Conservation (phyloP, 2,888 invertebrate genomes). For the Sturmia bella region DNA sequence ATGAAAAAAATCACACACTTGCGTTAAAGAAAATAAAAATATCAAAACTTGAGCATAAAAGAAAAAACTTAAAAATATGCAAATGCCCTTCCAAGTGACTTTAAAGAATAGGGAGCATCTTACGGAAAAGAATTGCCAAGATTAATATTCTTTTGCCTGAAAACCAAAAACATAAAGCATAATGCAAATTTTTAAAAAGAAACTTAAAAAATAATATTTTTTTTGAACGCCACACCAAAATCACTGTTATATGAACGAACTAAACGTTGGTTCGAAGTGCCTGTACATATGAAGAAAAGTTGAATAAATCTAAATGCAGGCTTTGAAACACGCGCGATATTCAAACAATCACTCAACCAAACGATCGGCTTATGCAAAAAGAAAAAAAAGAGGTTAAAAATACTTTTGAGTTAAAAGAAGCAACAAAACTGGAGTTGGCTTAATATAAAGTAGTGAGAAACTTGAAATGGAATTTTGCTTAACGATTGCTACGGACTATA, state of each 20-base stretch:
- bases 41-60: slow-evolving; percentile 11
- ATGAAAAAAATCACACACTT: not conserved
- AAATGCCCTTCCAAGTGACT: slow-evolving; percentile 65
- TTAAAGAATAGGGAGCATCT: not conserved
- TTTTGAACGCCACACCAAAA: slow-evolving; percentile 1
- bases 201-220: slow-evolving; percentile 8
- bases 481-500: slow-evolving; percentile 7
- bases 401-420: slow-evolving; percentile 13
- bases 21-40: not conserved
- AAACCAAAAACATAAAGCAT: slow-evolving; percentile 30
- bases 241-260: slow-evolving; percentile 46
- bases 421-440: slow-evolving; percentile 9
- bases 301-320: slow-evolving; percentile 28
- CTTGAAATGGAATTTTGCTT: slow-evolving; percentile 40
- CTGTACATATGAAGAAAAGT: not conserved
- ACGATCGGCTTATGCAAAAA: slow-evolving; percentile 12
- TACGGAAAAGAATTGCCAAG: slow-evolving; percentile 19
- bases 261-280: not conserved
- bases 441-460: slow-evolving; percentile 44
- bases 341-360: slow-evolving; percentile 29
- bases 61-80: slow-evolving; percentile 53
- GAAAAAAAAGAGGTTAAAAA: slow-evolving; percentile 3
- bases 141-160: slow-evolving; percentile 12
- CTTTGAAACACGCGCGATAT: slow-evolving; percentile 43
- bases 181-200: slow-evolving; percentile 17